A percentile compares a stretch with the other conserved stretches of the same genome.
These are phyloP conservation scores for Argopecten irradians DNA, from an alignment of 1,140 invertebrate species.

Conservation along the genomic window DNA sequence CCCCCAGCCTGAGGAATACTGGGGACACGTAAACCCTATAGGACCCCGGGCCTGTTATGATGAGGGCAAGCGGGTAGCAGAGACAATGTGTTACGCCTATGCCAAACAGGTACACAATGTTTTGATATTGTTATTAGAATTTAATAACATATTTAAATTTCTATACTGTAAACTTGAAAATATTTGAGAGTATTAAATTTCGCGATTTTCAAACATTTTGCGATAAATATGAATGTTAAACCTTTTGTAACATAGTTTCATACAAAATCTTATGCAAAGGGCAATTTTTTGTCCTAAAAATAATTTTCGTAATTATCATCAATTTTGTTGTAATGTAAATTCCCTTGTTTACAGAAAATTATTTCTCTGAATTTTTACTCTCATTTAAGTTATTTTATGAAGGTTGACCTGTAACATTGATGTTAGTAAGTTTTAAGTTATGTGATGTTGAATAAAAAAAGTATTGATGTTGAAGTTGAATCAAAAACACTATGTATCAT, in stretches of 20 bases:
- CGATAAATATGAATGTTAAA: too few relatives aligned
- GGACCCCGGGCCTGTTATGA: slow-evolving; percentile 98
- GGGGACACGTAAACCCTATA: slow-evolving; percentile 99
- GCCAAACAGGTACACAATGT: slow-evolving; percentile 85
- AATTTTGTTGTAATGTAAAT: too few relatives aligned
- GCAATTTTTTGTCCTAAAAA: too few relatives aligned
- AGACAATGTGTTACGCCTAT: slow-evolving; percentile 98
- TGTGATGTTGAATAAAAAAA: neutral
- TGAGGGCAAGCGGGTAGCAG: slow-evolving; percentile 98
- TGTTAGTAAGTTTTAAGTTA: neutral
- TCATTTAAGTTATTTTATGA: too few relatives aligned
- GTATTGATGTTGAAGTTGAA: neutral
- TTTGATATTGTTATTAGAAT: neutral
- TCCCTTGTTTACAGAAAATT: too few relatives aligned
- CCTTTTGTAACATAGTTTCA: too few relatives aligned
- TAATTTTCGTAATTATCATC: too few relatives aligned
- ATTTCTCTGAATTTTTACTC: too few relatives aligned
- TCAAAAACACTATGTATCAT: neutral
- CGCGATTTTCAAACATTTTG: too few relatives aligned
- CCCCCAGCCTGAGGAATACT: slow-evolving; percentile 83
- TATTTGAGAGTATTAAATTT: neutral
- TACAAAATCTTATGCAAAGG: too few relatives aligned
- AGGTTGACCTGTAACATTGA: neutral
- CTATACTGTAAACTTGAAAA: neutral
- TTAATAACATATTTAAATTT: neutral